Percentiles rank a stretch among this genome's conserved stretches.
These are phyloP conservation scores for Ciconia boyciana DNA, from an alignment of 2,113 vertebrate genomes.

Conservation along the genomic window DNA sequence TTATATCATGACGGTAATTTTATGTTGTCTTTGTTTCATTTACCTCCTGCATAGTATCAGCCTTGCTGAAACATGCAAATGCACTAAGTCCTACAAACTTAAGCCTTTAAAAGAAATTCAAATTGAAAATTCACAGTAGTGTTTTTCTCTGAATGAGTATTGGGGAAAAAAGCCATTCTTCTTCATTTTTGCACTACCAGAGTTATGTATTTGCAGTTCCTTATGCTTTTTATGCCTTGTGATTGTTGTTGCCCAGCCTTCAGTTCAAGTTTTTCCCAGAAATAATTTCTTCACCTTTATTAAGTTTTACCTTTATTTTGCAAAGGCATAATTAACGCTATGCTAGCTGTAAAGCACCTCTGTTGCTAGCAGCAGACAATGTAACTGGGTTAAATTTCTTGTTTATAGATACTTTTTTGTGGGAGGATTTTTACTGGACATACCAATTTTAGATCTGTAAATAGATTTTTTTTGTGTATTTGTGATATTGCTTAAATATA, in stretches of 20 bases:
- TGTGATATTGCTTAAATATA: conserved; percentile 54
- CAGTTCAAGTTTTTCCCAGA: not conserved
- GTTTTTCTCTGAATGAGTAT: not conserved
- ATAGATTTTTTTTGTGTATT: not conserved
- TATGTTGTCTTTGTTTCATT: conserved; percentile 9
- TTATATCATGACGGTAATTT: not conserved
- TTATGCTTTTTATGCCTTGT: not conserved
- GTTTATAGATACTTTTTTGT: not conserved
- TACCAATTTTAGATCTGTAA: not conserved
- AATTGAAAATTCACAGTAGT: not conserved
- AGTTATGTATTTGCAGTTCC: not conserved
- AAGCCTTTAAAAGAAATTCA: not conserved
- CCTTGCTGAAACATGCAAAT: not conserved
- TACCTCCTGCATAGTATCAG: not conserved
- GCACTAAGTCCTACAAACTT: not conserved
- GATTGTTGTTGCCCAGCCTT: not conserved
- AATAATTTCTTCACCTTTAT: not conserved
- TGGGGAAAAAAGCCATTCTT: conserved; percentile 5
- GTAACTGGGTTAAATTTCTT: not conserved
- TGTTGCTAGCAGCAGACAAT: not conserved
- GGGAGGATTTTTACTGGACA: conserved; percentile 4
- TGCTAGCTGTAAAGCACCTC: not conserved
- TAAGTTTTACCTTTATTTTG: not conserved
- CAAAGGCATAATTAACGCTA: not conserved
- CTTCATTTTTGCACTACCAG: conserved; percentile 16